Evolutionary conservation across 2,113 vertebrate genomes (phyloP).

Genomic region (Numenius arquata): DNA sequence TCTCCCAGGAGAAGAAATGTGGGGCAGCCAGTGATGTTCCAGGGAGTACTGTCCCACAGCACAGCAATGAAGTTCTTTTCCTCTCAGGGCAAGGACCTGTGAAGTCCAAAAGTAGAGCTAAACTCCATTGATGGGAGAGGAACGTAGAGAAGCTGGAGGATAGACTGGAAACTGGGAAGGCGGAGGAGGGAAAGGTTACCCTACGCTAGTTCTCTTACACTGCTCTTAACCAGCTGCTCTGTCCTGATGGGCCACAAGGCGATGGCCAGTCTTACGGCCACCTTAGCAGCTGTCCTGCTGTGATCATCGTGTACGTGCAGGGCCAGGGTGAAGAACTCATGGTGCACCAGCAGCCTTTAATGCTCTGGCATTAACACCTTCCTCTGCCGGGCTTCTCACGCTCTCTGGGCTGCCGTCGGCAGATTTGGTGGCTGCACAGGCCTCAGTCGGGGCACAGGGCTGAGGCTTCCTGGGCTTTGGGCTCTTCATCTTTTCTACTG

Average conservation of each 20-base stretch:
- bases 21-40: not conserved
- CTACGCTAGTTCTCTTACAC: not conserved
- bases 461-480: too few relatives aligned
- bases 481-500: not conserved
- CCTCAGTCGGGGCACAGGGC: not conserved
- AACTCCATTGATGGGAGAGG: not conserved
- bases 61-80: not conserved
- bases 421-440: accelerated
- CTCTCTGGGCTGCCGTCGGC: not conserved
- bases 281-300: not conserved
- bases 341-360: not conserved
- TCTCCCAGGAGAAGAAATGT: not conserved
- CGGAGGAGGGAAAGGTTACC: not conserved
- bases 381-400: accelerated
- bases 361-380: accelerated
- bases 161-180: not conserved
- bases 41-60: not conserved
- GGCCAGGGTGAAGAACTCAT: not conserved
- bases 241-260: accelerated
- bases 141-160: not conserved
- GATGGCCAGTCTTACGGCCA: accelerated
- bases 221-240: not conserved
- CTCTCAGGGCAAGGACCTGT: not conserved
- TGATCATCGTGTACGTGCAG: accelerated
- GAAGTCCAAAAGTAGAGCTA: not conserved